Evolutionary conservation across 2,797 vertebrate genomes (phyloP).

Genomic region (Ataeniobius toweri): DNA sequence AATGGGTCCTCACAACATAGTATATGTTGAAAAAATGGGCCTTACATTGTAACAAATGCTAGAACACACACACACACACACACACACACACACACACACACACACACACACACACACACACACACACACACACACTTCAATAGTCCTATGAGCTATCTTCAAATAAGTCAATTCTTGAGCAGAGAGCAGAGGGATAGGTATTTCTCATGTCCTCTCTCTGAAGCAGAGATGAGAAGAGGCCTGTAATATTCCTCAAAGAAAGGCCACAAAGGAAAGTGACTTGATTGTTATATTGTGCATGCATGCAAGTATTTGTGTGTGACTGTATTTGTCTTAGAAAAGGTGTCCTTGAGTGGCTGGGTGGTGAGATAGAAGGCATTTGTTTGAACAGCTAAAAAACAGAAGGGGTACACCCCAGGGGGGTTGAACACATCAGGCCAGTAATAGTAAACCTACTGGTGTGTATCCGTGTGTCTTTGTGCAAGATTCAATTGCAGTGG

Average conservation of each 20-base stretch:
- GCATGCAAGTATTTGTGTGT: slow-evolving; percentile 4
- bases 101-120: too few relatives aligned
- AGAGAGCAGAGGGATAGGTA: slow-evolving; percentile 15
- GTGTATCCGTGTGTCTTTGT: slow-evolving; percentile 18
- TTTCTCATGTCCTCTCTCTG: slow-evolving; percentile 43
- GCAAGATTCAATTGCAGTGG: slow-evolving; percentile 5
- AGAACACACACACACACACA: too few relatives aligned
- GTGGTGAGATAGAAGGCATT: slow-evolving; percentile 58
- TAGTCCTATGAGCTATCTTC: slow-evolving; percentile 17
- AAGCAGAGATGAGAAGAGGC: slow-evolving; percentile 51
- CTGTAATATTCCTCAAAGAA: slow-evolving; percentile 55
- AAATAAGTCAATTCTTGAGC: slow-evolving; percentile 30
- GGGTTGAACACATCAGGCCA: slow-evolving; percentile 31
- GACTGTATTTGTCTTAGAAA: slow-evolving; percentile 5
- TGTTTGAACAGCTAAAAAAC: slow-evolving; percentile 65
- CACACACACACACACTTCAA: neutral
- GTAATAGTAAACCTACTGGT: slow-evolving; percentile 25
- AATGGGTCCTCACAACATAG: too few relatives aligned
- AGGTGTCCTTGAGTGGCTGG: slow-evolving; percentile 64
- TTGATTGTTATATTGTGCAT: slow-evolving; percentile 36
- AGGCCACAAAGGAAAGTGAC: slow-evolving; percentile 34
- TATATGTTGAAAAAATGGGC: too few relatives aligned
- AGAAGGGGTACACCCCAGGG: slow-evolving; percentile 49
- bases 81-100: too few relatives aligned
- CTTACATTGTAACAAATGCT: too few relatives aligned